Evolutionary conservation across 2,797 vertebrate species (phyloP).

Genomic region (Apodemus agrarius): DNA sequence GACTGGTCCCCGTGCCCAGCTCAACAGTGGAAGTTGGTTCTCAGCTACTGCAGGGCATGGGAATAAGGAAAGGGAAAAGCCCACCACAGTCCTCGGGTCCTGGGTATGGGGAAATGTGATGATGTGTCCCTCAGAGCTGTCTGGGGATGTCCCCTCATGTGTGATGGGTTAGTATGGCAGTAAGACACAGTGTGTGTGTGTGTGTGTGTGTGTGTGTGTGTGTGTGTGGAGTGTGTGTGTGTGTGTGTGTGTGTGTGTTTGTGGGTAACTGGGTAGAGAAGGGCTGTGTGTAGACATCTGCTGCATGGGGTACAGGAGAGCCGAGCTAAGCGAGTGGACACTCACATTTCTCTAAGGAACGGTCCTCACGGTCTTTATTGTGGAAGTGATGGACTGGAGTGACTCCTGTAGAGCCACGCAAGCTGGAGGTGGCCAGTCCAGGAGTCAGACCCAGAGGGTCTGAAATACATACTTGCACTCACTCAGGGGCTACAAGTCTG

Average conservation of each 20-base stretch:
- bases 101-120: no score
- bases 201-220: no score
- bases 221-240: no score
- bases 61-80: background rate
- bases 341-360: background rate
- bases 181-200: no score
- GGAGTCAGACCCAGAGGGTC: background rate
- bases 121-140: background rate
- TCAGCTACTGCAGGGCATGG: fast-evolving
- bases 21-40: background rate
- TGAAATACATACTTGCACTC: background rate
- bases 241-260: no score
- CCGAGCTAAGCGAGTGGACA: background rate
- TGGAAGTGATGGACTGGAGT: background rate
- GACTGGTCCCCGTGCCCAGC: no score
- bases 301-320: background rate
- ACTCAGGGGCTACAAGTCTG: background rate
- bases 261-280: background rate
- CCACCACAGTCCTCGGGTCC: background rate
- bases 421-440: background rate
- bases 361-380: background rate
- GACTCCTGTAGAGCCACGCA: background rate
- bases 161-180: no score
- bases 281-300: background rate
- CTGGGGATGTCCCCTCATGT: no score